Base-by-base conservation (phyloP, 2,797 vertebrate genomes). In the Xyrichtys novacula region DNA sequence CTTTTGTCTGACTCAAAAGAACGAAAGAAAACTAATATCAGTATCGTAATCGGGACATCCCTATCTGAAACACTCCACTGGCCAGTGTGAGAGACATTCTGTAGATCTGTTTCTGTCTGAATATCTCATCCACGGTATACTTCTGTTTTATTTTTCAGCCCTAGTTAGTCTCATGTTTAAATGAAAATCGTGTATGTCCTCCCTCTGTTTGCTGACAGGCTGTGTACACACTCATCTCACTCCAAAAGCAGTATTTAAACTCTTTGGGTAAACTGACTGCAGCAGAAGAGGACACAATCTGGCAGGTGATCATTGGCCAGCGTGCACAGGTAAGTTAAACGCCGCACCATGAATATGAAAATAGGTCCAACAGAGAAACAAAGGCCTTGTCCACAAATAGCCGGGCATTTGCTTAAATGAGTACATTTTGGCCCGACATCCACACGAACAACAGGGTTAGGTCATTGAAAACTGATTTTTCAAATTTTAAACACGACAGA, bases 271-370 rank as follows among this genome's bases (percentile, higher is more conserved):
- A 95, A 38, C 94, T 98, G 80, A 95, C 93, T 52, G 89, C 94
- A 0, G 91, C 93, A 34, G 95, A 99, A 74, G 96, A 97, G 81
- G 96, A 96, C 73, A 90, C 94, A 0, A 88, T 99, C 55, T 98
- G 97, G 97, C 98, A 98, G 85, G 95, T 98, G 89, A 96, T 99
- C 74, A 96, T 98, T 80, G 89, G 95, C 74, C 96, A 97, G 85
- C 93, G 97, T 82, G 95, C 95, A n/a, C 90, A 97, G 93, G 98
- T 99, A 81, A 88, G 90, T 81, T n/a, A n/a, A n/a, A n/a, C 31
- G 5, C 6, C 0, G 19, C 10, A 14, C 4, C 12, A 38, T 62
- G 39, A 71, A 61, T 57, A 22, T 61, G 1, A 75, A 14, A 31
- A 15, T 17, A 36, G 39, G 23, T 19, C 5, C 26, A 11, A 6